These are phyloP conservation scores for Calonectris borealis DNA, from an alignment of 2,113 vertebrate genomes.

Conservation along the genomic window DNA sequence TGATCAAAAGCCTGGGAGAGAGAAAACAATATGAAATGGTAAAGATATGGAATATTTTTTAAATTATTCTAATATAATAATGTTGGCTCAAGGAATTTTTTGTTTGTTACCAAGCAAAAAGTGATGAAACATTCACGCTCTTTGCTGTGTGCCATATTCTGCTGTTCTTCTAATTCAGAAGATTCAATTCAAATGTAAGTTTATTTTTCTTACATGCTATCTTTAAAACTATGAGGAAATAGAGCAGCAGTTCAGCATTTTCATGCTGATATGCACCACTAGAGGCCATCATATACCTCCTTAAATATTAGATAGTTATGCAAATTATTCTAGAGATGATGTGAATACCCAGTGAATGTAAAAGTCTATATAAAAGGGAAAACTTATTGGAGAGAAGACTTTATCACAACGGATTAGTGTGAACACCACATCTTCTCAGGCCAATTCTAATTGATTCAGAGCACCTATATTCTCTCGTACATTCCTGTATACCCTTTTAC, in stretches of 20 bases:
- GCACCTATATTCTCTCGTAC: not conserved
- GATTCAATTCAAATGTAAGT: not conserved
- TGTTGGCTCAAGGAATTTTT: not conserved
- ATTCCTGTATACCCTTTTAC: not conserved
- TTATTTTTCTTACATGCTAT: not conserved
- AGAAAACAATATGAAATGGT: not conserved
- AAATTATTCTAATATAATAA: not conserved
- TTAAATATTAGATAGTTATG: conserved; percentile 69
- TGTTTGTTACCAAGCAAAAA: not conserved
- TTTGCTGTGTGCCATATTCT: not conserved
- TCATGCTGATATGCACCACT: conserved; percentile 69
- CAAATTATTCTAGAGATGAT: conserved; percentile 41
- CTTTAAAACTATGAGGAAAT: not conserved
- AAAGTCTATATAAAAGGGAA: not conserved
- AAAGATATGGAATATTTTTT: not conserved
- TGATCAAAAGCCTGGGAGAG: not conserved
- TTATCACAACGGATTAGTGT: not conserved
- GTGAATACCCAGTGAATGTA: not conserved
- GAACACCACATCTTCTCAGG: not conserved
- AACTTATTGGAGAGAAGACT: not conserved
- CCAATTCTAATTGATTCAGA: not conserved
- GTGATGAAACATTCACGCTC: not conserved
- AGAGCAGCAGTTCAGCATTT: conserved; percentile 20
- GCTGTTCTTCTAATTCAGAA: not conserved
- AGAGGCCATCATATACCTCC: conserved; percentile 77